Evolutionary conservation across 2,888 invertebrate genomes (phyloP).

Genomic region (Rhamnusium bicolor): DNA sequence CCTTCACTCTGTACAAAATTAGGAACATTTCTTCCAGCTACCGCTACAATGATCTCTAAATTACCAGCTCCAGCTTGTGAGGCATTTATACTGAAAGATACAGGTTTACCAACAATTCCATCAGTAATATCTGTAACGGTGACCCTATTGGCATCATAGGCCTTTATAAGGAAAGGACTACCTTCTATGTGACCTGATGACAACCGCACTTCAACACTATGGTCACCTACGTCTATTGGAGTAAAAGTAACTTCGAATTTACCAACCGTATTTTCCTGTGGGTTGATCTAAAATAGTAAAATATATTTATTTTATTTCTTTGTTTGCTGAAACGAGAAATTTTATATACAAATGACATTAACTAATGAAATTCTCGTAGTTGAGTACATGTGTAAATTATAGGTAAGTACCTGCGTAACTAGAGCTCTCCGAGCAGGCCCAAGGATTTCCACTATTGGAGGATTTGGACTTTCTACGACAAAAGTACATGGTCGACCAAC

Average conservation of each 20-base stretch:
- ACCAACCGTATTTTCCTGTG: conserved; percentile 69
- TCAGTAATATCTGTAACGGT: conserved; percentile 94
- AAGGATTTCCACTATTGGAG: conserved; percentile 86
- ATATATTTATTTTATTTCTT: background rate
- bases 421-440: conserved; percentile 83
- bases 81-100: conserved; percentile 93
- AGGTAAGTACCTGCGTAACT: conserved; percentile 75
- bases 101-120: conserved; percentile 92
- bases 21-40: conserved; percentile 96
- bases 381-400: too few species aligned
- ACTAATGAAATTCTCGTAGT: too few species aligned
- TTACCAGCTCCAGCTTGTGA: conserved; percentile 93
- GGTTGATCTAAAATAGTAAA: conserved; percentile 49
- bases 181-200: conserved; percentile 90
- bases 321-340: too few species aligned
- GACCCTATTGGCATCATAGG: conserved; percentile 96
- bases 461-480: conserved; percentile 88
- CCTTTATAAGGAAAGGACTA: conserved; percentile 95
- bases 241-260: conserved; percentile 77
- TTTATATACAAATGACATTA: too few species aligned
- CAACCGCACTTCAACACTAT: conserved; percentile 86
- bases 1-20: conserved; percentile 98
- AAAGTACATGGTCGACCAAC: conserved; percentile 89
- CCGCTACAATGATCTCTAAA: conserved; percentile 97
- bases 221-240: conserved; percentile 93